phyloP scores from a whole-genome alignment of 1,140 invertebrate species.

The Drosophila micromelanica region DNA sequence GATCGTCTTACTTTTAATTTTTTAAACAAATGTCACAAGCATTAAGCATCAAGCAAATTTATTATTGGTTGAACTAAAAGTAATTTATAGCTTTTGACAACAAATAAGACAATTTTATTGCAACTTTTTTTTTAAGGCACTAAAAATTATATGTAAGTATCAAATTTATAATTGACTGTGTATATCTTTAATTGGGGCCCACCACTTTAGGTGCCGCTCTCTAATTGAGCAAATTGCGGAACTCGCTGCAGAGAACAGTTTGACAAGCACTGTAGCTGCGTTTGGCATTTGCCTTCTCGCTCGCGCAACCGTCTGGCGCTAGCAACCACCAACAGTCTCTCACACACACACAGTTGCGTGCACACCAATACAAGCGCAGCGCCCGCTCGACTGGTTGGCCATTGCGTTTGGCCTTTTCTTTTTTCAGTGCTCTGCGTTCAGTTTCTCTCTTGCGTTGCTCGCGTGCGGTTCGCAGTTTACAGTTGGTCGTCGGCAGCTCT shows the following conservation, averaged over 20 bases:
- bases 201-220: neutral
- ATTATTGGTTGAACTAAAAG: no score
- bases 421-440: constrained; percentile 37
- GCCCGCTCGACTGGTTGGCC: constrained; percentile 45
- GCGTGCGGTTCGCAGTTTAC: constrained; percentile 64
- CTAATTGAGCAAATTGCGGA: constrained; percentile 32
- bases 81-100: no score
- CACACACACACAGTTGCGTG: constrained; percentile 6
- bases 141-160: no score
- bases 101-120: no score
- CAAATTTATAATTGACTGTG: neutral
- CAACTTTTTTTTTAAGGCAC: no score
- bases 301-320: neutral
- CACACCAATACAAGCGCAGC: constrained; percentile 17
- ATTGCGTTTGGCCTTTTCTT: constrained; percentile 49
- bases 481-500: constrained; percentile 10
- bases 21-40: no score
- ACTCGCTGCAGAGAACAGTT: constrained; percentile 26
- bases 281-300: constrained; percentile 21
- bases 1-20: neutral
- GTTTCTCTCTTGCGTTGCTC: constrained; percentile 65
- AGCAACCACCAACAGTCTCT: constrained; percentile 35
- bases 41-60: no score
- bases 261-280: constrained; percentile 14
- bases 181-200: neutral